phyloP scores from a whole-genome alignment of 1,140 invertebrate species.

The Dreissena polymorpha region DNA sequence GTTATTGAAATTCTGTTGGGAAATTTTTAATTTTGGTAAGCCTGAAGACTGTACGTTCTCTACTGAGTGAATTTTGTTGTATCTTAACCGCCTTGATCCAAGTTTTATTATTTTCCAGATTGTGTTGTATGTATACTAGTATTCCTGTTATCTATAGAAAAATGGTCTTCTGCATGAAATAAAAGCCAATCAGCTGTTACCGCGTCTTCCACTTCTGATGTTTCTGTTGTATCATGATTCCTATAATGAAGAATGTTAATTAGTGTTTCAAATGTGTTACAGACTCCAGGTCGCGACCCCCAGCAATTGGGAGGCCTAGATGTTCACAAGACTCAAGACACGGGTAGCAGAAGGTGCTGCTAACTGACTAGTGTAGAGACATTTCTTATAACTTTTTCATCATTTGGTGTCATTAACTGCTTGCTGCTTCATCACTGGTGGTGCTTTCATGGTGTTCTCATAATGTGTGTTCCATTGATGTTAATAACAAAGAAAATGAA shows the following conservation, averaged over 20 bases:
- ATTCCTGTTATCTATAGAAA: background rate
- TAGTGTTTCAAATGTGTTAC: conserved; percentile 47
- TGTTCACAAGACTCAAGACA: conserved; percentile 63
- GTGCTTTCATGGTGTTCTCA: too few relatives aligned
- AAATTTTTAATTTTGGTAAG: too few relatives aligned
- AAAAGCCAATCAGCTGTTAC: background rate
- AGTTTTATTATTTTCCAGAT: background rate
- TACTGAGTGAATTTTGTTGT: too few relatives aligned
- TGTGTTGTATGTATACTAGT: background rate
- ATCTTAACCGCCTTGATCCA: background rate
- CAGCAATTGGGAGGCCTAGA: conserved; percentile 65
- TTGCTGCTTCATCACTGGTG: too few relatives aligned
- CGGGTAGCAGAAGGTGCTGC: conserved; percentile 64
- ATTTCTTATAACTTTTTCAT: too few relatives aligned
- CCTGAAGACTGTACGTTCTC: too few relatives aligned
- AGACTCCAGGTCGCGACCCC: conserved; percentile 71
- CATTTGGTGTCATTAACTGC: too few relatives aligned
- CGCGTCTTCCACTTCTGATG: background rate
- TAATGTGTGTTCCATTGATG: too few relatives aligned
- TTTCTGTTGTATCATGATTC: conserved; percentile 10
- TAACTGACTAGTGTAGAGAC: conserved; percentile 31
- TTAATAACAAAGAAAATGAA: too few relatives aligned
- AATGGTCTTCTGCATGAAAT: background rate
- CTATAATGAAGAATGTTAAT: background rate
- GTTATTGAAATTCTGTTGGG: too few relatives aligned